A percentile compares a stretch with the other conserved stretches of the same genome.
These are phyloP conservation scores for Camponotus vicinus DNA, from an alignment of 1,140 invertebrate species.

Conservation along the genomic window DNA sequence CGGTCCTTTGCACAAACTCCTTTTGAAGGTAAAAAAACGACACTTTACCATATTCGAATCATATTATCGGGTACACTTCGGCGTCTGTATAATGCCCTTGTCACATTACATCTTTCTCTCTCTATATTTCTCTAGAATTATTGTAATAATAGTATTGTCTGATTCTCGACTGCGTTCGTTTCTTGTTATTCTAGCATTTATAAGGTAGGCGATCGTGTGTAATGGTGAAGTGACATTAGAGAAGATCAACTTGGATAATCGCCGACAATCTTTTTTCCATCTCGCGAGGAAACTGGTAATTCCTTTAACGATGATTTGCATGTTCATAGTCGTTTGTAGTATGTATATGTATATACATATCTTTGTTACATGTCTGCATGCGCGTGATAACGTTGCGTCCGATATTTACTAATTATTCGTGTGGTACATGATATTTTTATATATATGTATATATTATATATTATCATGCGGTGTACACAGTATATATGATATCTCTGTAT, in stretches of 20 bases:
- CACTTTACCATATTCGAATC: slow-evolving; percentile 61
- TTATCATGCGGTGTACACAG: slow-evolving; percentile 32
- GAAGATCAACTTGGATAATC: slow-evolving; percentile 30
- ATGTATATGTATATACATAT: slow-evolving; percentile 53
- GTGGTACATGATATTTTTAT: slow-evolving; percentile 40
- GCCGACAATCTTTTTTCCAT: slow-evolving; percentile 5
- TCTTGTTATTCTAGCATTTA: slow-evolving; percentile 16
- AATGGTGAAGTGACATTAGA: slow-evolving; percentile 47
- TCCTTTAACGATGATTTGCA: slow-evolving; percentile 11
- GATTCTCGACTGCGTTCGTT: slow-evolving; percentile 56
- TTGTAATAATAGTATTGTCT: slow-evolving; percentile 72
- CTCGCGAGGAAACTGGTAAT: slow-evolving; percentile 51
- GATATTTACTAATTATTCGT: slow-evolving; percentile 48
- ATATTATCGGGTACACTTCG: slow-evolving; percentile 63
- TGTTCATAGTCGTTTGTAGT: slow-evolving; percentile 33
- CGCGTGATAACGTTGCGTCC: not conserved
- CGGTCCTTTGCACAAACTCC: not conserved
- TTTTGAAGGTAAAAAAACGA: slow-evolving; percentile 39
- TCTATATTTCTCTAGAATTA: slow-evolving; percentile 23
- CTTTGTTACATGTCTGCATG: slow-evolving; percentile 6
- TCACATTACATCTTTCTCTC: slow-evolving; percentile 48
- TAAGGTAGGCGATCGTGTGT: slow-evolving; percentile 39
- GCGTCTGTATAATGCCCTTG: slow-evolving; percentile 63
- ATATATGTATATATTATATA: slow-evolving; percentile 46
- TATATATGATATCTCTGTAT: slow-evolving; percentile 66